Evolutionary conservation across 1,140 invertebrate species (phyloP).

Genomic region (Drosophila lacteicornis): DNA sequence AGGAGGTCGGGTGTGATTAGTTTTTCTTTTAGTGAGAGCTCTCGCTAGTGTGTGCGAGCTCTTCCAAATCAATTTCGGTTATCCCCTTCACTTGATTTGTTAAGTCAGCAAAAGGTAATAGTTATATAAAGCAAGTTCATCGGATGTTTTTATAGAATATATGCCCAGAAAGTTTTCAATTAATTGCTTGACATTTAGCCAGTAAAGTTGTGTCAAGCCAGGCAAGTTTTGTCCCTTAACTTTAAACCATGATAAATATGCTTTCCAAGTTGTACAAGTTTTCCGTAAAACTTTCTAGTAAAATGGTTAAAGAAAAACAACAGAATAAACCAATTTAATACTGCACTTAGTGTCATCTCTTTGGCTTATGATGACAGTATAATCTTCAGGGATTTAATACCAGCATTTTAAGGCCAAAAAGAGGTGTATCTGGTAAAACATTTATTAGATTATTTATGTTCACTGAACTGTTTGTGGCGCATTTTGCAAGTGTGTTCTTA

Average conservation of each 20-base stretch:
- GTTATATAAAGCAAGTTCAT: background rate
- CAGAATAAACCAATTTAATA: background rate
- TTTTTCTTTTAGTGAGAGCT: constrained; percentile 8
- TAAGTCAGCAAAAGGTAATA: no score
- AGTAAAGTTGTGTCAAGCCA: background rate
- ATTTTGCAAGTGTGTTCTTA: background rate
- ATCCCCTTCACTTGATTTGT: background rate
- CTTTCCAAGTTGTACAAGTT: constrained; percentile 1
- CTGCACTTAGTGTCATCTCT: background rate
- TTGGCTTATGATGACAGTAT: background rate
- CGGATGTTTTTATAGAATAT: background rate
- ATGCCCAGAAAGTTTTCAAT: background rate
- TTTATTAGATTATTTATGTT: no score
- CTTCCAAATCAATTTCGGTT: constrained; percentile 23
- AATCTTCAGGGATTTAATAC: background rate
- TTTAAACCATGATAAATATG: background rate
- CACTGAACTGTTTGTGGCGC: background rate
- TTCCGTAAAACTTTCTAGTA: background rate
- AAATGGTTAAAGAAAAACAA: background rate
- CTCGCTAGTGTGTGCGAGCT: background rate
- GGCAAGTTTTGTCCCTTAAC: background rate
- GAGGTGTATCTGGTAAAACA: background rate
- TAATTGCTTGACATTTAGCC: background rate
- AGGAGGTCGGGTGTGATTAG: constrained; percentile 32
- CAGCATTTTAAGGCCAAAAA: no score